phyloP scores from a whole-genome alignment of 2,888 invertebrate genomes.

The Osmoderma eremita region DNA sequence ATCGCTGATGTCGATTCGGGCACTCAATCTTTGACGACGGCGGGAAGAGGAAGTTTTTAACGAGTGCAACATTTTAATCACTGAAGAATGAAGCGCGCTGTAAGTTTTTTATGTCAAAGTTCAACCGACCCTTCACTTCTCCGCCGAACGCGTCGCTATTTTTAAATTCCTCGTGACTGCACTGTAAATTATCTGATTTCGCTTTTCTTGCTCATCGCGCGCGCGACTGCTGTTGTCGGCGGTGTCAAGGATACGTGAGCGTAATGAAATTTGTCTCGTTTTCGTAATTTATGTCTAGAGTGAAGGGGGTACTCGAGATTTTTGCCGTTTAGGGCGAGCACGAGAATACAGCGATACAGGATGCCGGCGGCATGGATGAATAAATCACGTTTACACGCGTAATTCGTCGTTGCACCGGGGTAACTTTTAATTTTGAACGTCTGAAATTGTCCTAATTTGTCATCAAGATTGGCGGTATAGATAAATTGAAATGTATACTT shows the following conservation, averaged over 20 bases:
- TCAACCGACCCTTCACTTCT: slow-evolving; percentile 21
- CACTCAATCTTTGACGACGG: slow-evolving; percentile 8
- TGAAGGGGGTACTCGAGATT: slow-evolving; percentile 4
- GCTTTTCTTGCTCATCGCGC: slow-evolving; percentile 18
- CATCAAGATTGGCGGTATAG: neutral
- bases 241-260: slow-evolving; percentile 32
- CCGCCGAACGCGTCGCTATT: slow-evolving; percentile 20
- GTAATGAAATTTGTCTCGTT: slow-evolving; percentile 35
- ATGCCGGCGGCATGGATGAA: slow-evolving; percentile 10
- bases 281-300: slow-evolving; percentile 29
- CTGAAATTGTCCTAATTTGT: slow-evolving; percentile 25
- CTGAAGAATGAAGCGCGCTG: slow-evolving; percentile 15
- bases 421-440: slow-evolving; percentile 31
- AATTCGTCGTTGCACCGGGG: neutral
- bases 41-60: slow-evolving; percentile 20
- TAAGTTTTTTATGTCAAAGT: slow-evolving; percentile 35
- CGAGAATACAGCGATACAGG: slow-evolving; percentile 5
- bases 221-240: neutral
- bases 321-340: slow-evolving; percentile 11
- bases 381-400: slow-evolving; percentile 24
- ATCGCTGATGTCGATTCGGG: slow-evolving; percentile 16
- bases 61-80: slow-evolving; percentile 27
- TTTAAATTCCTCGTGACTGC: slow-evolving; percentile 23
- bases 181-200: slow-evolving; percentile 32
- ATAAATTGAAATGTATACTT: neutral